phyloP scores from a whole-genome alignment of 2,113 vertebrate genomes.

The Amphilophus citrinellus region DNA sequence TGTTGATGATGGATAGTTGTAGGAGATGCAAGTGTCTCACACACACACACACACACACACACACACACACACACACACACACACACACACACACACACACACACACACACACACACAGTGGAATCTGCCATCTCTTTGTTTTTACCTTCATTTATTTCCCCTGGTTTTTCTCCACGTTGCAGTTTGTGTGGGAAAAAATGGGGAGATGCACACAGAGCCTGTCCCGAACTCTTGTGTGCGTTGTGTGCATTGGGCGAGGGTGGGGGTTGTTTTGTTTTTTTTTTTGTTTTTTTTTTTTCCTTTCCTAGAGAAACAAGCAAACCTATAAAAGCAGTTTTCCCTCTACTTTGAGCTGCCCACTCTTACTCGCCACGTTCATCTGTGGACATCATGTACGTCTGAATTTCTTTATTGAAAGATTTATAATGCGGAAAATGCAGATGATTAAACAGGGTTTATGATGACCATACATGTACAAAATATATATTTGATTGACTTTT shows the following conservation, averaged over 20 bases:
- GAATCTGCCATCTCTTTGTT: slow-evolving; percentile 75
- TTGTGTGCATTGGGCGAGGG: slow-evolving; percentile 28
- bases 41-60: slow-evolving; percentile 23
- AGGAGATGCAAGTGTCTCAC: slow-evolving; percentile 39
- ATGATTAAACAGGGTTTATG: not conserved
- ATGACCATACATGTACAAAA: not conserved
- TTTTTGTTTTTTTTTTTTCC: slow-evolving; percentile 6
- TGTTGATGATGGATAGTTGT: slow-evolving; percentile 70
- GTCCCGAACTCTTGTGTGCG: slow-evolving; percentile 28
- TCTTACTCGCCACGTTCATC: slow-evolving; percentile 31
- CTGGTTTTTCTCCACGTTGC: slow-evolving; percentile 65
- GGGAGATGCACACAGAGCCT: slow-evolving; percentile 39
- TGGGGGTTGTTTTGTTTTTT: slow-evolving; percentile 44
- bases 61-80: no score
- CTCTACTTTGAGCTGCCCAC: slow-evolving; percentile 47
- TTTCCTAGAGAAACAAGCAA: slow-evolving; percentile 16
- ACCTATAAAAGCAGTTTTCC: slow-evolving; percentile 49
- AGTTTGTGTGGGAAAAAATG: slow-evolving; percentile 67
- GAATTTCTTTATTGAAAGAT: slow-evolving; percentile 4
- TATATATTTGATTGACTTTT: not conserved
- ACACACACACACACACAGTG: slow-evolving; percentile 32
- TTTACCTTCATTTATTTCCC: slow-evolving; percentile 69
- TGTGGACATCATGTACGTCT: not conserved
- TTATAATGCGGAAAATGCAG: not conserved
- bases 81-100: no score